Conservation (phyloP, 1,140 invertebrate genomes). For the Leptinotarsa lineolata region DNA sequence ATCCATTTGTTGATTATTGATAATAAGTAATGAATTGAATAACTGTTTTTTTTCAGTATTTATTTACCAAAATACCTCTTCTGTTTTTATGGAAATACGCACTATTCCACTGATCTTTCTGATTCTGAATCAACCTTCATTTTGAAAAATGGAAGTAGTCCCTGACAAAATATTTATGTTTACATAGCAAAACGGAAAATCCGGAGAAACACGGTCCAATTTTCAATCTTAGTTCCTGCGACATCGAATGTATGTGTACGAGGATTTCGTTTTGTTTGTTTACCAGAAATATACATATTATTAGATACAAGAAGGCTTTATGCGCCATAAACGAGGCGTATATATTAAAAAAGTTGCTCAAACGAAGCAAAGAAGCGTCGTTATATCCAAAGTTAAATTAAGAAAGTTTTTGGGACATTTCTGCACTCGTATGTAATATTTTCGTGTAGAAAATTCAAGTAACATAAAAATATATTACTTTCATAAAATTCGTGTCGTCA, state of each 20-base stretch:
- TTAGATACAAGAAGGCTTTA: constrained; percentile 3
- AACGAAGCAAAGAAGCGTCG: constrained; percentile 10
- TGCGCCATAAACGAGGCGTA: not conserved
- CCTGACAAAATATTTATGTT: constrained; percentile 2
- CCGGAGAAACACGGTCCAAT: not conserved
- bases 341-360: constrained; percentile 20
- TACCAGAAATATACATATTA: constrained; percentile 3
- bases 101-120: no score
- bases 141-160: not conserved
- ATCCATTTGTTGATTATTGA: no score
- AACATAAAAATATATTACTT: not conserved
- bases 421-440: not conserved
- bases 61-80: no score
- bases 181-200: not conserved
- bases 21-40: no score
- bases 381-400: constrained; percentile 17
- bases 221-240: not conserved
- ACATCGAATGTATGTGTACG: not conserved
- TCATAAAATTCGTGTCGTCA: not conserved
- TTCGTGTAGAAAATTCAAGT: not conserved
- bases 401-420: constrained; percentile 12
- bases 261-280: not conserved
- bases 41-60: no score
- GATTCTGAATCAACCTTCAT: not conserved
- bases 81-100: no score